Conservation (phyloP, 2,797 vertebrate genomes). For the Tolypeutes matacus region DNA sequence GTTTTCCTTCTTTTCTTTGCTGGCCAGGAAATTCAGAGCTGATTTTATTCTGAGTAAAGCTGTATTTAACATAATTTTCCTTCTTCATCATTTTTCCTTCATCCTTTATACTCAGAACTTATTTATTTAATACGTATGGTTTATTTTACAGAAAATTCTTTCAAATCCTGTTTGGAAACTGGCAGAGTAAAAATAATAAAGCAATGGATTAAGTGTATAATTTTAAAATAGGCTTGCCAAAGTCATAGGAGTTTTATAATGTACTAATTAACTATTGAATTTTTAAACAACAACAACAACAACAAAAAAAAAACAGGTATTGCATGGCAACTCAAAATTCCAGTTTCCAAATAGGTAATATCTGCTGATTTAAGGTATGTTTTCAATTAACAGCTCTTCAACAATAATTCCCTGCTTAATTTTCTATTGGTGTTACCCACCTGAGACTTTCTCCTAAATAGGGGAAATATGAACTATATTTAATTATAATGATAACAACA, state of each 20-base stretch:
- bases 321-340: not conserved
- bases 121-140: conserved; percentile 14
- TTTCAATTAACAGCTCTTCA: not conserved
- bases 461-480: not conserved
- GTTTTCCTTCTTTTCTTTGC: conserved; percentile 16
- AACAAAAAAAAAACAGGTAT: not conserved
- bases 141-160: conserved; percentile 31
- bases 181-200: not conserved
- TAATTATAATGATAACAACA: not conserved
- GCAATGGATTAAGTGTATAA: not conserved
- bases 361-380: not conserved
- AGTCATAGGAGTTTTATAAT: not conserved
- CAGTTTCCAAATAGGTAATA: conserved; percentile 36
- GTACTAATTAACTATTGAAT: not conserved
- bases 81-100: not conserved
- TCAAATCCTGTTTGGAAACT: conserved; percentile 32
- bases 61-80: conserved; percentile 18
- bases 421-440: not conserved
- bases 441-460: not conserved
- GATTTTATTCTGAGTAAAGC: not conserved
- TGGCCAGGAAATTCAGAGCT: not conserved
- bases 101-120: conserved; percentile 10
- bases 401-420: not conserved
- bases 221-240: conserved; percentile 19
- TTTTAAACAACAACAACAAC: conserved; percentile 5